Base-by-base conservation (phyloP, 2,888 invertebrate genomes). In the Rhimphoctona megacephalus region DNA sequence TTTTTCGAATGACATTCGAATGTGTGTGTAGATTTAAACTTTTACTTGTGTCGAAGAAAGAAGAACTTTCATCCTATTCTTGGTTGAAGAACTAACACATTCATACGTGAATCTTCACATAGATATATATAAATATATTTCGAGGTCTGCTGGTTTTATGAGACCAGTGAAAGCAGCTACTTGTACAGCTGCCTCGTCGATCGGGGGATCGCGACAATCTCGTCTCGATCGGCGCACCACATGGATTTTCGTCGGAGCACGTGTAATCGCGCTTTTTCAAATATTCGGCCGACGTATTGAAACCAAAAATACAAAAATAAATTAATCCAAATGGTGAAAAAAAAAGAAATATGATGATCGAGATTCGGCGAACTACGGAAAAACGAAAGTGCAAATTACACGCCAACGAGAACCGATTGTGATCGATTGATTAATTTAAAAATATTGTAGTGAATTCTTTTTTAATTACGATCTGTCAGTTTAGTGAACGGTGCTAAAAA, bases 31-130 rank as follows among this genome's bases (percentile, higher is more conserved):
- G 52, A 49, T 66, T 67, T 64, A 54, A 73, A 84, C 61, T 78
- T 33, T 61, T 66, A 46, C 33, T 76, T 76, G 72, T 81, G 78
- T 46, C 82, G 87, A 85, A 83, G 90, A 89, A 90, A 91, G 92
- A 92, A 93, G 91, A 93, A 93, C 93, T 93, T 93, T 93, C 93
- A 92, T 89, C 87, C 81, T 22, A 66, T 69, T 72, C 43, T 52
- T 67, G 66, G 52, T 64, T 64, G 76, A 85, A 80, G 78, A 66
- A 81, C 87, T 82, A 79, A 73, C 61, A 74, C 82, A 46, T 46
- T 30, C 57, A 33, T 14, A 30, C 33, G 69, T 39, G 52, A 52
- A 81, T 74, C 73, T 81, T 49, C 72, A 80, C 39, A 39, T 46
- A 72, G 33, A 73, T 49, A 67, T 74, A 81, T 54, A 74, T 72